Evolutionary conservation across 2,797 vertebrate species (phyloP), one percentile per base, ranked within the genome.

Genomic region (Pitangus sulphuratus): DNA sequence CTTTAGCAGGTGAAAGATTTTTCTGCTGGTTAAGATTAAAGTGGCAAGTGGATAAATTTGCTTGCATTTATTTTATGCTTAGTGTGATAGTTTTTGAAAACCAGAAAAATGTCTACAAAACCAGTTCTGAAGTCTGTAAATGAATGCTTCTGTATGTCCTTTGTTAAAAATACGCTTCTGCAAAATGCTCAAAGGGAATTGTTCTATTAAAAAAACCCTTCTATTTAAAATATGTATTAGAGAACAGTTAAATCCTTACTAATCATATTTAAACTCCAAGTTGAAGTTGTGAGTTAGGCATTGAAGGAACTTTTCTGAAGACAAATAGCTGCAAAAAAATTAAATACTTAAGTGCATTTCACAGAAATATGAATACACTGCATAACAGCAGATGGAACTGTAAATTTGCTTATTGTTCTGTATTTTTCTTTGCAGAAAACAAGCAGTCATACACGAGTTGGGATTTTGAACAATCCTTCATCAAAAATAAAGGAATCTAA

Each of bases 381-480:
- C n/a, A 39, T 81, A 81, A 65, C 35, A 81, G 39, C 72, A 92
- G 87, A 75, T 86, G 53, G 53, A 89, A 85, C 28, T 44, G 47
- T 56, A 65, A 89, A 91, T 91, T 79, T 51, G 13, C 45, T 28
- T 53, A 80, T 77, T 87, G n/a, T 87, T 76, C 18, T 91, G 11
- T 82, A 39, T 93, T 97, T 76, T 79, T 87, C 84, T 93, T 90
- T 95, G 65, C 97, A 99, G 99, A 99, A 98, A 97, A 98, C 97
- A 94, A 99, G 98, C 97, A 97, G 97, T 54, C 98, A 98, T 92
- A 96, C 98, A 74, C 99, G 99, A 39, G 48, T 99, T 53, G 99
- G 99, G 39, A 95, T 99, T 98, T 98, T 99, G 97, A 98, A 98
- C 98, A 99, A 99, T 98, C 99, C 99, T 93, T 95, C 97, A 56